Evolutionary conservation across 2,888 invertebrate species (phyloP), one percentile per base, ranked within the genome.

Genomic region (Cephus nigrinus): DNA sequence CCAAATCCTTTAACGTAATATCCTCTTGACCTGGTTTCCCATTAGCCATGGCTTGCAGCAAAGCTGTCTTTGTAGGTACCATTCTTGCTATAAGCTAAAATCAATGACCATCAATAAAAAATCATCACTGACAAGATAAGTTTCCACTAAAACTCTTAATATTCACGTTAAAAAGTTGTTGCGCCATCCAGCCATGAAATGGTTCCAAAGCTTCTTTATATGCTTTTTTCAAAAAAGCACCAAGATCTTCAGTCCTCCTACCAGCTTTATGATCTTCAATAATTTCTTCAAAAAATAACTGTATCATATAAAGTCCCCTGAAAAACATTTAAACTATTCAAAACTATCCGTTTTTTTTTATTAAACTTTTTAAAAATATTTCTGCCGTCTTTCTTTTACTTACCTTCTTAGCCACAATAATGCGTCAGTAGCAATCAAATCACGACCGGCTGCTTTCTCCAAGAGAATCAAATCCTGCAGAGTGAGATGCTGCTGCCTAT

Each of bases 361-460:
- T 15, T 40, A 40, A 55, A 5, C 23, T 55, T 9, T 55, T 15
- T 1, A 0, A 5, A 55, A 55, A 55, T 23, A 9, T 23, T 23
- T 55, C 2, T 23, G 9, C 23, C 23, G 23, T 55, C 40, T 15
- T 55, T 55, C 2, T 23, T 55, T 55, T 55, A 76, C 69, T 77
- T 91, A 95, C 96, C 95, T 95, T 91, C 95, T 95, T 2, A 97
- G 92, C 96, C 97, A 97, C 74, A 96, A 91, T 77, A 96, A 91
- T 76, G 96, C 94, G 87, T 95, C 95, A 34, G 93, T 93, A 35
- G 94, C 94, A 80, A 92, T 78, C 68, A 83, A 85, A 79, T 90
- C 89, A 83, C 92, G 92, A 71, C 93, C 93, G 76, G 92, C 91
- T 76, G 92, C 90, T 83, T 93, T 92, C 89, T 96, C 96, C 78